Evolutionary conservation across 2,888 invertebrate species (phyloP), one percentile per base, ranked within the genome.

Genomic region (Celastrina argiolus): DNA sequence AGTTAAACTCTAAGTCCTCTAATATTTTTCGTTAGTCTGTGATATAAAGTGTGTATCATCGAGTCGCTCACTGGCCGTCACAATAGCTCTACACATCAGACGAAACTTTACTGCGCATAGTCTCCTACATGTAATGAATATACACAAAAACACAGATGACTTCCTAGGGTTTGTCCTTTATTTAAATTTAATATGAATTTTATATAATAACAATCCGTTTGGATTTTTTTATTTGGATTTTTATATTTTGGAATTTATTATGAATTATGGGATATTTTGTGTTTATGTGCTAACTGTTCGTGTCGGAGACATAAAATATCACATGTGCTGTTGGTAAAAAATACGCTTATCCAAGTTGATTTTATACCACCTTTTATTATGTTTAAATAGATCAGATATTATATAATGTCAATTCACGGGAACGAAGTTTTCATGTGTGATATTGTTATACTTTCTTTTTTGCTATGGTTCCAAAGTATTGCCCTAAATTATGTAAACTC

Each of bases 21-120:
- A 79, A 81, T 81, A 76, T 79, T 88, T 89, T 82, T 78, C 36
- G 83, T 87, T 90, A 88, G 88, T 86, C 91, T 90, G 90, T 90
- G 91, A 90, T 90, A 89, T 83, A 76, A 78, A 77, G 80, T 80
- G 80, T 80, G 83, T 79, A 75, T 81, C 81, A 83, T 81, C 79
- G 81, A 85, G 80, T 77, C 70, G 77, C 80, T 84, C 82, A 86
- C 84, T 83, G 83, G 22, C 34, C 82, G 74, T 78, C 77, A 74
- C 78, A 77, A 72, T 73, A 71, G 71, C 64, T 12, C 39, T 45
- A 26, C 36, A 59, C 45, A 51, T n/a, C n/a, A 65, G 63, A 18
- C 22, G 39, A 39, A 65, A 70, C 70, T 75, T 74, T 72, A 72
- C 28, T 56, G 26, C 51, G 18, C 63, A n/a, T 7, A 41, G 16